Base-by-base conservation (phyloP, 2,888 invertebrate species). In the Brachycybe producta region DNA sequence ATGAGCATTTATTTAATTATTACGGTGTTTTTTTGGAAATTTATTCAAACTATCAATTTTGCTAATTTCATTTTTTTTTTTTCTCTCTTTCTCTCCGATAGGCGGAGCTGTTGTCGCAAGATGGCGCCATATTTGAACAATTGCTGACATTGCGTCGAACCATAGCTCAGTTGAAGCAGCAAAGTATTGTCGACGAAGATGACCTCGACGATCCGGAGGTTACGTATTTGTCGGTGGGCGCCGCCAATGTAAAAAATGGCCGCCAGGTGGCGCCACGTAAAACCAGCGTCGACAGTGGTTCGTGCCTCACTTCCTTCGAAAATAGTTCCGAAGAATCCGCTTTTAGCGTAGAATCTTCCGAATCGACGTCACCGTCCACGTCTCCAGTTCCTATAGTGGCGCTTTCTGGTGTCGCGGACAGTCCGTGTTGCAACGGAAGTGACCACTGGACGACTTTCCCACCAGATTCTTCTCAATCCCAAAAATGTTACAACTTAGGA, bases 141-240 rank as follows among this genome's bases (percentile, higher is more conserved):
- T 27, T 53, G n/a, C 36, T 51, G 19, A 24, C 41, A 13, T 27
- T 53, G 15, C 35, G 47, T 2, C 44, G 44, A n/a, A 40, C 50
- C 26, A 53, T 53, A 26, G 24, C 43, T n/a, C 48, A 53, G 15
- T 30, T 53, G n/a, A 53, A 53, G 36, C 36, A 51, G 17, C 53
- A 53, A 24, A 32, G 46, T 24, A 34, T 26, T 24, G 32, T 27
- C n/a, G 34, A 34, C 11, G 38, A 39, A 5, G 49, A 46, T 23
- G 32, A 32, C 5, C 30, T 43, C 17, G 52, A 53, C 7, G 53
- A 50, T 28, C 36, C 41, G 5, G 53, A 52, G 21, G 42, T 46
- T 28, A 34, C 34, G 8, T 39, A 47, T 23, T 27, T 47, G 27
- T 47, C 39, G 13, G 26, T 27, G 27, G 32, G n/a, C 7, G 17